Percentiles rank a stretch among this genome's conserved stretches.
These are phyloP conservation scores for Stegodyphus dumicola DNA, from an alignment of 1,140 invertebrate genomes.

Conservation along the genomic window DNA sequence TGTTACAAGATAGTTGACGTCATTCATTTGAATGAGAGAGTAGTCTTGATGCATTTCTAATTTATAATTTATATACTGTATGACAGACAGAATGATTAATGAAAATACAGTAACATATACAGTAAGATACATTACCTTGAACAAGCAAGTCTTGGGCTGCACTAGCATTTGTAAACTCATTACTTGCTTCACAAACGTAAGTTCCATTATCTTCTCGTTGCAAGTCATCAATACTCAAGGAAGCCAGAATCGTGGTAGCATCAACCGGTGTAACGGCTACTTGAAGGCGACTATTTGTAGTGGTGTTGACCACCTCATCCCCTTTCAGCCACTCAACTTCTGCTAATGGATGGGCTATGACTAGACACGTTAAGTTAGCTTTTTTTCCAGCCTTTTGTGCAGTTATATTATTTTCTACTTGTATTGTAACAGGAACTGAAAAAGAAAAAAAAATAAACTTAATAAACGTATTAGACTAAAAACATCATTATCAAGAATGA, in stretches of 20 bases:
- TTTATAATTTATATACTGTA: too few relatives aligned
- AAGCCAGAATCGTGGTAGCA: conserved; percentile 30
- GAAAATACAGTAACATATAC: too few relatives aligned
- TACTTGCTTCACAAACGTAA: conserved; percentile 60
- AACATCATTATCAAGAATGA: too few relatives aligned
- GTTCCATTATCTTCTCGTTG: conserved; percentile 61
- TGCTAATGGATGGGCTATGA: conserved; percentile 50
- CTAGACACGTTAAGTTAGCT: conserved; percentile 58
- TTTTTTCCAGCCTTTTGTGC: conserved; percentile 22
- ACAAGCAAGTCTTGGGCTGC: conserved; percentile 59
- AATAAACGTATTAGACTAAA: neutral
- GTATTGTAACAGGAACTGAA: conserved; percentile 62
- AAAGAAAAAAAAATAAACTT: conserved; percentile 31
- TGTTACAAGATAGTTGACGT: too few relatives aligned
- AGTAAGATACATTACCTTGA: conserved; percentile 42
- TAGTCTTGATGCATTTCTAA: too few relatives aligned
- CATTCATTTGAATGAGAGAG: too few relatives aligned
- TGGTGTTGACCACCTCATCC: conserved; percentile 28
- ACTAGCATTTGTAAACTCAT: conserved; percentile 56
- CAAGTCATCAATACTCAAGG: conserved; percentile 53
- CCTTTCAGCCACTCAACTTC: conserved; percentile 52
- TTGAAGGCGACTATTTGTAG: conserved; percentile 9
- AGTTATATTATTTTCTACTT: conserved; percentile 42
- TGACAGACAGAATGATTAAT: too few relatives aligned
- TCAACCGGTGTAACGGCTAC: conserved; percentile 22